phyloP scores from a whole-genome alignment of 2,888 invertebrate species.

The Epirrita christyi region DNA sequence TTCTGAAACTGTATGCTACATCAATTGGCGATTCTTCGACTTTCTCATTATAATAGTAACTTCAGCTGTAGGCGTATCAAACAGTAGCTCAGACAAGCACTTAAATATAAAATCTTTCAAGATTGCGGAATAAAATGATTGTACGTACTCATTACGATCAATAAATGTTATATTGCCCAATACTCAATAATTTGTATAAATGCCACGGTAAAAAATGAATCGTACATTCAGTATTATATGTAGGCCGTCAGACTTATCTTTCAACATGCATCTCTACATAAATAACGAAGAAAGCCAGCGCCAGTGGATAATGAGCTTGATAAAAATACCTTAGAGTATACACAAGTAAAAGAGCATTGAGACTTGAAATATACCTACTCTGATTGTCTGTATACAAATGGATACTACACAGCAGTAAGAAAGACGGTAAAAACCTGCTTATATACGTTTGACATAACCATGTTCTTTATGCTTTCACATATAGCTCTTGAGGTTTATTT shows the following conservation, averaged over 20 bases:
- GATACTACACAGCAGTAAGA: no score
- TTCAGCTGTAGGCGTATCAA: background rate
- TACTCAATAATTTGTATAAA: conserved; percentile 16
- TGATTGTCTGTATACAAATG: no score
- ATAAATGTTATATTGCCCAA: conserved; percentile 13
- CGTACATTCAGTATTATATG: conserved; percentile 11
- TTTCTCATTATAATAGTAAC: background rate
- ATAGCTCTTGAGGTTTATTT: background rate
- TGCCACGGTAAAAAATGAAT: conserved; percentile 15
- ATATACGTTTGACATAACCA: no score
- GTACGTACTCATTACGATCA: conserved; percentile 13
- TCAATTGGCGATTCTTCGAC: no score
- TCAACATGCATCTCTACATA: conserved; percentile 1
- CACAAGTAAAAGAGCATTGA: background rate
- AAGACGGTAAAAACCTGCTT: no score
- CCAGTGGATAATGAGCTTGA: conserved; percentile 23
- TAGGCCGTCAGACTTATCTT: background rate
- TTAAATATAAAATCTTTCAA: background rate
- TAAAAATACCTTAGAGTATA: background rate
- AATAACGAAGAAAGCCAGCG: conserved; percentile 14
- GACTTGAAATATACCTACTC: no score
- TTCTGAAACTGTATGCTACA: no score
- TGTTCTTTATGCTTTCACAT: background rate
- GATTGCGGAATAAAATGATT: conserved; percentile 6
- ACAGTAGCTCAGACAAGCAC: background rate